Conservation (phyloP, 1,140 invertebrate genomes). For the Drosophila arawakana region DNA sequence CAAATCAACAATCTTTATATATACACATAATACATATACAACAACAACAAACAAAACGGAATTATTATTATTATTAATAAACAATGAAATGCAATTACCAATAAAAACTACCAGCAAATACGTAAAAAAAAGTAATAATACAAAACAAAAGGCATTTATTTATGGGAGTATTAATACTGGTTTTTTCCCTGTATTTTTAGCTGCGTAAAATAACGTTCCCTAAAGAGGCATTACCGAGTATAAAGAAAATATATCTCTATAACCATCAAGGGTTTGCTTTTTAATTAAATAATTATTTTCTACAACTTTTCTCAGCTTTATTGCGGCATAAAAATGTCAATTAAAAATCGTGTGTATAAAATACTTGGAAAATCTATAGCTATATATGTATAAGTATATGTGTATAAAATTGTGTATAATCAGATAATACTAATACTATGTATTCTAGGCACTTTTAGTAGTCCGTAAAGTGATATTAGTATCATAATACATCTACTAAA, state of each 20-base stretch:
- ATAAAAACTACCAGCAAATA: conserved; percentile 83
- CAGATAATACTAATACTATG: not conserved
- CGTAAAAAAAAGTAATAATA: conserved; percentile 59
- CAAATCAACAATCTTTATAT: conserved; percentile 68
- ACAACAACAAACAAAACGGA: conserved; percentile 36
- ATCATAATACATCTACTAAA: no score
- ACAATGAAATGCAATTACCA: conserved; percentile 81
- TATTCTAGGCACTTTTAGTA: conserved; percentile 34
- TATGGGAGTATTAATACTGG: not conserved
- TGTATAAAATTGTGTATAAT: conserved; percentile 5
- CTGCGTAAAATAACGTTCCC: no score
- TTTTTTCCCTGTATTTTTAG: not conserved
- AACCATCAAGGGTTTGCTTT: no score
- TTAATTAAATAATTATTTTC: no score
- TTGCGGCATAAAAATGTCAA: conserved; percentile 46
- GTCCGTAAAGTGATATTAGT: not conserved
- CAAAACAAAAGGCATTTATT: conserved; percentile 20
- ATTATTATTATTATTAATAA: conserved; percentile 73
- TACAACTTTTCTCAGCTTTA: conserved; percentile 8
- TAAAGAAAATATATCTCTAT: no score
- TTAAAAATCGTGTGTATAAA: conserved; percentile 32
- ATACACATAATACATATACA: conserved; percentile 58
- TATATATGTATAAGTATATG: conserved; percentile 1
- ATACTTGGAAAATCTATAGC: conserved; percentile 2
- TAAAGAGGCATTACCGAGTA: no score